Evolutionary conservation across 2,797 vertebrate species (phyloP), one percentile per base, ranked within the genome.

Genomic region (Ceyx erithaca): DNA sequence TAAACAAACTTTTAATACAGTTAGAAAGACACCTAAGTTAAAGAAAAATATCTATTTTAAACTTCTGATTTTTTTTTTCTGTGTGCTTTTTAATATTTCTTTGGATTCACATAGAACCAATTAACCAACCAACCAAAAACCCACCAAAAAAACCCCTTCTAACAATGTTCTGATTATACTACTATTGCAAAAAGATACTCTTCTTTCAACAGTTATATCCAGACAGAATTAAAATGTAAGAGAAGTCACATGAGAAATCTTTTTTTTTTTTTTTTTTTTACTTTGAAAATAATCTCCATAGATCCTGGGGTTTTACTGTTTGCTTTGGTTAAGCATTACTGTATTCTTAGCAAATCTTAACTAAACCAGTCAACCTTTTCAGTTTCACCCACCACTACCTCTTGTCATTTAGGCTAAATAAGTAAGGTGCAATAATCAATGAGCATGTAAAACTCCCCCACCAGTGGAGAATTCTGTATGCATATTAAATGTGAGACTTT

Each of bases 251-350:
- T 14, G 6, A 90, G 4, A 76, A 63, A 41, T 5, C 3, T 28
- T 35, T 35, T 35, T 35, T 15, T 55, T 22, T 54, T 3, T 17
- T 31, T 61, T 23, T 63, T 28, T 43, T 67, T 77, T 64, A 2
- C 54, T 90, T 33, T 51, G 9, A 66, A 83, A 76, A 45, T 52
- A 16, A 22, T 3, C 18, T 73, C 20, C 17, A 2, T 25, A n/a
- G 5, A 8, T 85, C 26, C 22, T 37, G 26, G 2, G 2, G 4
- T 52, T 72, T 66, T 17, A 43, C 37, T 92, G 48, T 88, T 95
- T 93, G 16, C 14, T 92, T 89, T 91, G 41, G 78, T 86, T 93
- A 96, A 63, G 52, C 37, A 70, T 92, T 61, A 46, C 12, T 55
- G 13, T 43, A 26, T 40, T 87, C 48, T 73, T 81, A 81, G 26